A percentile compares a stretch with the other conserved stretches of the same genome.
Evolutionary conservation across 64 coral and sea anemone genomes (phyloP).

Genomic region (Platygyra sinensis): DNA sequence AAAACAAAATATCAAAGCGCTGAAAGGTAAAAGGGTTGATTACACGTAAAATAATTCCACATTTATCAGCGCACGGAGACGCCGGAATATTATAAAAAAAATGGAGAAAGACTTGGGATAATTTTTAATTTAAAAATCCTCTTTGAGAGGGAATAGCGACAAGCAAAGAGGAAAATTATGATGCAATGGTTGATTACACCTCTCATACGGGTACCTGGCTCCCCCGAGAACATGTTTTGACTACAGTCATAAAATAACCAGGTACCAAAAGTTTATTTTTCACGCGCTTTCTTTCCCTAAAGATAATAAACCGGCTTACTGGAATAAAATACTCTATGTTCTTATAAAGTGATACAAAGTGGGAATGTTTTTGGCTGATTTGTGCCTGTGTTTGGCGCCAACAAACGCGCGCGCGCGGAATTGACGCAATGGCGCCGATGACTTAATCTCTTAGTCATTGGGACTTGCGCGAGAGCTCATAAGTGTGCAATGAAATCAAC

Average conservation of each 20-base stretch:
- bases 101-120: neutral
- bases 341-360: neutral
- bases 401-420: neutral
- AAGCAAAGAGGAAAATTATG: neutral
- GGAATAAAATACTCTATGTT: neutral
- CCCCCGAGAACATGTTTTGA: neutral
- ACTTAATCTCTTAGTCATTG: slow-evolving; percentile 37
- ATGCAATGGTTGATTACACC: slow-evolving; percentile 26
- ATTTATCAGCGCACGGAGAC: neutral
- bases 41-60: neutral
- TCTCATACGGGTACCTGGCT: slow-evolving; percentile 7
- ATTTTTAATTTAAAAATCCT: neutral
- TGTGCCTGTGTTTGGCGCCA: neutral
- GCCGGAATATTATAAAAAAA: neutral
- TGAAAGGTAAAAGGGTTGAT: neutral
- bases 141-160: neutral
- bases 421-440: slow-evolving; percentile 17
- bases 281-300: neutral
- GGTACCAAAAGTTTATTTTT: neutral
- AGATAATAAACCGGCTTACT: neutral
- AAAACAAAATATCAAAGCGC: neutral
- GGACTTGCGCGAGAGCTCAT: slow-evolving; percentile 8
- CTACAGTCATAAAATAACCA: slow-evolving; percentile 21
- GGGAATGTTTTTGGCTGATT: neutral
- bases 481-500: slow-evolving; percentile 43